A percentile compares a stretch with the other conserved stretches of the same genome.
These are phyloP conservation scores for Leptodactylus fallax DNA, from an alignment of 2,797 vertebrate genomes.

Conservation along the genomic window DNA sequence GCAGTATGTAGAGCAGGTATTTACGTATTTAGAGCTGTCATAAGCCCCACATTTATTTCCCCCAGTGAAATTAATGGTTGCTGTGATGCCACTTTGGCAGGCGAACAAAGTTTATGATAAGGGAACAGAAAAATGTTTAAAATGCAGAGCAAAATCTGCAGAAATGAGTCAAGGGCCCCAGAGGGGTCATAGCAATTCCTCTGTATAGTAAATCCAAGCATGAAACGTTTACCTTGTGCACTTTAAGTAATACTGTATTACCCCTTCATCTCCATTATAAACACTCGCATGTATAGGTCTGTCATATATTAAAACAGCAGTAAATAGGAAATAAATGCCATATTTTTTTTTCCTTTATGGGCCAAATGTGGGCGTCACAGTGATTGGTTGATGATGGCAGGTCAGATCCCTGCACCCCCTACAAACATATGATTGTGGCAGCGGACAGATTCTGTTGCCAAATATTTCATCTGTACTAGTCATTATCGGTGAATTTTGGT, in stretches of 20 bases:
- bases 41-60: neutral
- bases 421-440: too few species aligned
- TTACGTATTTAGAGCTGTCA: neutral
- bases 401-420: too few species aligned
- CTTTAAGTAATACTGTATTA: neutral
- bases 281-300: neutral
- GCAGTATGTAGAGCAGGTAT: neutral
- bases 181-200: neutral
- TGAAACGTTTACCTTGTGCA: neutral
- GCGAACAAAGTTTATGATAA: neutral
- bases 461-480: too few species aligned
- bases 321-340: neutral
- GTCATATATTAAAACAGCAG: neutral
- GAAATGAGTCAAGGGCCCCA: constrained; percentile 10
- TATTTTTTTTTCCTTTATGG: neutral
- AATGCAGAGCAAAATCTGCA: neutral
- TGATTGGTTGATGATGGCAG: too few species aligned
- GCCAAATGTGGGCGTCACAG: neutral
- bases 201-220: constrained; percentile 1
- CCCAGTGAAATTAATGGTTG: neutral
- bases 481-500: too few species aligned
- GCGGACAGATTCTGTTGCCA: too few species aligned
- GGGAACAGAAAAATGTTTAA: neutral
- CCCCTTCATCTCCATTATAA: neutral
- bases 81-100: neutral